These are phyloP conservation scores for Thereva unica DNA, from an alignment of 2,888 invertebrate genomes.

Conservation along the genomic window DNA sequence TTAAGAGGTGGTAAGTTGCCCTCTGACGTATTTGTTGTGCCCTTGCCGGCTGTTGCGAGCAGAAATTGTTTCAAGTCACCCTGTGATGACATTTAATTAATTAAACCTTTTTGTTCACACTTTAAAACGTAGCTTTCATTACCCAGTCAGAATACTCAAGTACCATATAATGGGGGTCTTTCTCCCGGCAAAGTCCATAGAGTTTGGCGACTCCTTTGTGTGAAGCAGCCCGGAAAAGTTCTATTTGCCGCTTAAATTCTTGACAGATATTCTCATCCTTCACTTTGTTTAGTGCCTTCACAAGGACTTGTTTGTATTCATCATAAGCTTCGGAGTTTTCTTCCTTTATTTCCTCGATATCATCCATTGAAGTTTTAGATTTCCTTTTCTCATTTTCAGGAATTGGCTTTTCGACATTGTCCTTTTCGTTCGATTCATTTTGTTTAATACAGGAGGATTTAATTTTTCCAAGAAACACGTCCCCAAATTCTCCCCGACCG, in stretches of 20 bases:
- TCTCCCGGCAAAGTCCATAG: constrained; percentile 79
- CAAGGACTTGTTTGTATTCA: constrained; percentile 63
- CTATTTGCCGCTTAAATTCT: constrained; percentile 88
- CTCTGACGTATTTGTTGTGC: constrained; percentile 49
- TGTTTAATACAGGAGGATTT: constrained; percentile 51
- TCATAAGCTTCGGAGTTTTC: constrained; percentile 51
- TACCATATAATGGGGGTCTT: constrained; percentile 86
- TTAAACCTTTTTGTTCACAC: constrained; percentile 28
- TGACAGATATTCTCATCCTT: constrained; percentile 77
- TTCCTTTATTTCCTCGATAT: constrained; percentile 57
- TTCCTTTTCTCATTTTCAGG: constrained; percentile 53
- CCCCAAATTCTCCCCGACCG: constrained; percentile 90
- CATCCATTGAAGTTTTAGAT: constrained; percentile 57
- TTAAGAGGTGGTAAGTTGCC: constrained; percentile 66
- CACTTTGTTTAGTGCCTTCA: constrained; percentile 75
- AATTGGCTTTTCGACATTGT: constrained; percentile 39
- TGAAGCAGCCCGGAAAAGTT: constrained; percentile 80
- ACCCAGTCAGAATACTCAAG: constrained; percentile 94
- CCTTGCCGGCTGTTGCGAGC: constrained; percentile 62
- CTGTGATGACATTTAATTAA: constrained; percentile 57
- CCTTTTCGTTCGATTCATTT: constrained; percentile 47
- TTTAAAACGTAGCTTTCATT: constrained; percentile 48
- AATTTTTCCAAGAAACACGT: constrained; percentile 79
- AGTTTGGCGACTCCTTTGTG: constrained; percentile 81
- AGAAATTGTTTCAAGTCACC: constrained; percentile 92